phyloP scores from a whole-genome alignment of 2,888 invertebrate species.

The Drosophila suboccidentalis region DNA sequence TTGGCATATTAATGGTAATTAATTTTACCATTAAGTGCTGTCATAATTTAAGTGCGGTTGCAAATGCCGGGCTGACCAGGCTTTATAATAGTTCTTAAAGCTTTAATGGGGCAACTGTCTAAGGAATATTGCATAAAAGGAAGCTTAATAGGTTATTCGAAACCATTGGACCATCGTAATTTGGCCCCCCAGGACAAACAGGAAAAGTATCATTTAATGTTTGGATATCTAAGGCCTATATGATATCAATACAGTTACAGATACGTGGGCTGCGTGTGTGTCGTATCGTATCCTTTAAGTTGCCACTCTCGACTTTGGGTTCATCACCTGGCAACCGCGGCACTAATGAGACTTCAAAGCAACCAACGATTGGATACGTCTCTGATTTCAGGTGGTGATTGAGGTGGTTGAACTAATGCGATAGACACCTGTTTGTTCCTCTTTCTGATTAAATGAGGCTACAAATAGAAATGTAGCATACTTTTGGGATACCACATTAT shows the following conservation, averaged over 20 bases:
- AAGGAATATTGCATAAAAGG: constrained; percentile 31
- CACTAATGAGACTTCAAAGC: constrained; percentile 77
- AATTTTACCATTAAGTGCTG: constrained; percentile 70
- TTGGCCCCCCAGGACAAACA: constrained; percentile 30
- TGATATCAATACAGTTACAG: constrained; percentile 45
- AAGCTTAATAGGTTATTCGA: constrained; percentile 51
- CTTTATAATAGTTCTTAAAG: constrained; percentile 9
- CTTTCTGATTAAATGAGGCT: constrained; percentile 62
- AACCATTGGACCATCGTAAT: constrained; percentile 17
- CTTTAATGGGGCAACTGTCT: constrained; percentile 23
- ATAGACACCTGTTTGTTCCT: constrained; percentile 32
- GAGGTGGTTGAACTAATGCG: constrained; percentile 42
- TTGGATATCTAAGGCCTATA: constrained; percentile 23
- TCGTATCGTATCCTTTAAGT: constrained; percentile 18
- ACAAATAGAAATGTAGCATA: constrained; percentile 28
- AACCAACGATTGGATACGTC: constrained; percentile 59
- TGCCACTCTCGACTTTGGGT: constrained; percentile 6
- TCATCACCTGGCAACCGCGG: constrained; percentile 76
- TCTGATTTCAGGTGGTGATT: constrained; percentile 45
- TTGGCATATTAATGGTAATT: constrained; percentile 70
- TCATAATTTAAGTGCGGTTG: constrained; percentile 61
- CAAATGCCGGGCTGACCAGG: constrained; percentile 6
- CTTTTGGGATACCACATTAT: constrained; percentile 17
- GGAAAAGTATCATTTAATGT: constrained; percentile 48
- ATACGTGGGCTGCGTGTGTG: constrained; percentile 26